phyloP scores from a whole-genome alignment of 2,113 vertebrate species.

The Psittacula cyanocephala region DNA sequence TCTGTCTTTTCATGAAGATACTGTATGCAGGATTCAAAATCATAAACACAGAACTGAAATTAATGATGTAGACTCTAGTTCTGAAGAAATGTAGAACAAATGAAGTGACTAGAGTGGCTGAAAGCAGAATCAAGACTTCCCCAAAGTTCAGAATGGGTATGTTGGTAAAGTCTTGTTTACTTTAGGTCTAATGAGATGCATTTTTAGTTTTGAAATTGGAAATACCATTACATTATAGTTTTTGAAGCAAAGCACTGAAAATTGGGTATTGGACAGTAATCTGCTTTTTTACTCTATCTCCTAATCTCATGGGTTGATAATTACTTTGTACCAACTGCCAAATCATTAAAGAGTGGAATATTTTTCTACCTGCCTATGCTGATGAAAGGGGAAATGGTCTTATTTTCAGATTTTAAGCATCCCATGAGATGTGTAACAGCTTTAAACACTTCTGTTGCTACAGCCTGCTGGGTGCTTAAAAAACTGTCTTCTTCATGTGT shows the following conservation, averaged over 20 bases:
- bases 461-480: not conserved
- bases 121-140: not conserved
- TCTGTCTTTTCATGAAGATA: not conserved
- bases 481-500: not conserved
- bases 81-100: not conserved
- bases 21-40: not conserved
- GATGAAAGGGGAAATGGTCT: not conserved
- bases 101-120: not conserved
- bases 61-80: not conserved
- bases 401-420: not conserved
- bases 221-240: rapidly evolving
- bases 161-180: not conserved
- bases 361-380: not conserved
- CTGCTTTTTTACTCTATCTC: not conserved
- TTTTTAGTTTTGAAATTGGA: not conserved
- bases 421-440: not conserved
- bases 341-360: not conserved
- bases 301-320: not conserved
- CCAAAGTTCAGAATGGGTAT: not conserved
- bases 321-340: not conserved
- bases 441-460: not conserved
- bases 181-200: not conserved
- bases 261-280: not conserved
- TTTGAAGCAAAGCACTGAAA: not conserved
- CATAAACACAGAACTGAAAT: not conserved